Conservation (phyloP, 1,140 invertebrate genomes). For the Drosophila pallidifrons region DNA sequence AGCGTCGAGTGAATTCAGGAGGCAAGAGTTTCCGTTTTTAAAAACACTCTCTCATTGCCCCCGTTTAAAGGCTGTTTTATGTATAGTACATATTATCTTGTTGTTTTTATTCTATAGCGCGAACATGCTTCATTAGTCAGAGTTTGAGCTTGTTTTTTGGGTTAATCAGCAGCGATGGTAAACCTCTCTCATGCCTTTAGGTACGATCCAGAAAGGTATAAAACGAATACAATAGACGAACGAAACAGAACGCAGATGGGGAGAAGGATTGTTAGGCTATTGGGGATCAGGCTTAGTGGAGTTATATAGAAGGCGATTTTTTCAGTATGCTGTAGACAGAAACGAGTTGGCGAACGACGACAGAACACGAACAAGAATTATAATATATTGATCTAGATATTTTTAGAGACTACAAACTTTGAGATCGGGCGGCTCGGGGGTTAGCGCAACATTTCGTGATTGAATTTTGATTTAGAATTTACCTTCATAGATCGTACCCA, state of each 20-base stretch:
- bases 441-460: slow-evolving; percentile 76
- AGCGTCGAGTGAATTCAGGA: slow-evolving; percentile 34
- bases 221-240: slow-evolving; percentile 52
- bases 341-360: slow-evolving; percentile 14
- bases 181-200: slow-evolving; percentile 70
- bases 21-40: slow-evolving; percentile 3
- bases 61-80: neutral
- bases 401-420: slow-evolving; percentile 80
- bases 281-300: slow-evolving; percentile 2
- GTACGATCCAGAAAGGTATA: slow-evolving; percentile 85
- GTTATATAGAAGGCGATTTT: neutral
- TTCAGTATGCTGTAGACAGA: neutral
- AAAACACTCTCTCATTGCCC: neutral
- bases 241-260: slow-evolving; percentile 29
- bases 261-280: slow-evolving; percentile 55
- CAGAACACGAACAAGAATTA: slow-evolving; percentile 30
- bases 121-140: slow-evolving; percentile 73
- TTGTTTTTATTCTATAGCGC: slow-evolving; percentile 4
- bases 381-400: slow-evolving; percentile 39
- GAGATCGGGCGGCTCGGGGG: slow-evolving; percentile 67
- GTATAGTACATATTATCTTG: neutral
- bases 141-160: slow-evolving; percentile 42
- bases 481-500: slow-evolving; percentile 85
- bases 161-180: slow-evolving; percentile 62
- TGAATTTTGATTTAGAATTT: slow-evolving; percentile 72